Conservation (phyloP, 2,797 vertebrate species). For the Bradypus variegatus region DNA sequence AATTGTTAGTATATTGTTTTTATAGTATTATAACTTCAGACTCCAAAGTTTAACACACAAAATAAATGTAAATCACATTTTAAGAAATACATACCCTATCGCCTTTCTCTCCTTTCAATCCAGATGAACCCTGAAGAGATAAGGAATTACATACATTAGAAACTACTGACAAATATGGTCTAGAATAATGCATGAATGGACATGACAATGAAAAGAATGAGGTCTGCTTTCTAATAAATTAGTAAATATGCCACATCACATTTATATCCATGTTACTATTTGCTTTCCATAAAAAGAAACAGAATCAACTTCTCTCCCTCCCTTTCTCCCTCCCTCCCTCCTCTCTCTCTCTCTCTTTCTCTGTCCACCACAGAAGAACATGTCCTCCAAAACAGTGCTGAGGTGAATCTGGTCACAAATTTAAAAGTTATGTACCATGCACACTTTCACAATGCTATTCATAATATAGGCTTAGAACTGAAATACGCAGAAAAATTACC, state of each 20-base stretch:
- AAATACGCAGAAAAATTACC: background rate
- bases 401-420: background rate
- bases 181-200: background rate
- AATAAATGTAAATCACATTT: slow-evolving; percentile 32
- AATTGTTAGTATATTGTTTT: slow-evolving; percentile 42
- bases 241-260: background rate
- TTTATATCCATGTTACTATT: background rate
- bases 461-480: background rate
- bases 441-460: background rate
- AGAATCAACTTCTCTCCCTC: background rate
- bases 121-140: slow-evolving; percentile 81
- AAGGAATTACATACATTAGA: slow-evolving; percentile 52
- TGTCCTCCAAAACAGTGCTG: background rate
- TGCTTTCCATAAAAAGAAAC: background rate
- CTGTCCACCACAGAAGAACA: background rate
- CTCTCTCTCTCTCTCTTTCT: background rate
- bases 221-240: background rate
- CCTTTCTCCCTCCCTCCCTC: background rate
- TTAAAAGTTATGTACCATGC: background rate
- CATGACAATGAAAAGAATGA: background rate
- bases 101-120: slow-evolving; percentile 93
- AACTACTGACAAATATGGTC: background rate
- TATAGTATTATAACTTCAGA: slow-evolving; percentile 28
- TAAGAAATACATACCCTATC: slow-evolving; percentile 86
- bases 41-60: slow-evolving; percentile 9